phyloP scores from a whole-genome alignment of 2,113 vertebrate species.

The Ceyx cyanopectus region DNA sequence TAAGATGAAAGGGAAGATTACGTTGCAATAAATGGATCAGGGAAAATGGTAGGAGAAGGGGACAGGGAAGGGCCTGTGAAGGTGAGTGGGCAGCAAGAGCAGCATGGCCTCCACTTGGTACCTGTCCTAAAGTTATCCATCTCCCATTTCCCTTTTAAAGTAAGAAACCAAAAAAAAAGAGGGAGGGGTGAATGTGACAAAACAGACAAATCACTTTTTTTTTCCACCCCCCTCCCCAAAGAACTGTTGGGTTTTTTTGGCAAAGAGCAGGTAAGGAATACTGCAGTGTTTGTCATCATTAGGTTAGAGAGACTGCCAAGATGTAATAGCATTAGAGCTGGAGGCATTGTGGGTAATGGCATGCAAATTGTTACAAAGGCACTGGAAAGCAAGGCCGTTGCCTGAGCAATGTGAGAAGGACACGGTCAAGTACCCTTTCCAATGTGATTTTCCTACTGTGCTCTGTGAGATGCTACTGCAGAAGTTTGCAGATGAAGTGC shows the following conservation, averaged over 20 bases:
- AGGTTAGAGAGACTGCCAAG: slow-evolving; percentile 66
- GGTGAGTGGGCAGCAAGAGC: neutral
- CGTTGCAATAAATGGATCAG: neutral
- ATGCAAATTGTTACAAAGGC: slow-evolving; percentile 68
- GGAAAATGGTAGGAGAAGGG: neutral
- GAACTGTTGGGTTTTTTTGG: neutral
- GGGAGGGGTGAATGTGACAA: neutral
- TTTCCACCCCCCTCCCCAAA: fast-evolving
- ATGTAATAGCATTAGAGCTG: slow-evolving; percentile 66
- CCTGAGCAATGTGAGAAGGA: slow-evolving; percentile 59
- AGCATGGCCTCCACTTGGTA: neutral
- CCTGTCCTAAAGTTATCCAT: neutral
- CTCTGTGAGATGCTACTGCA: neutral
- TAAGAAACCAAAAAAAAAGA: neutral
- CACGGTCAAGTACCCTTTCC: neutral
- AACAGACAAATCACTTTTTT: neutral
- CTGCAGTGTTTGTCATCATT: slow-evolving; percentile 64
- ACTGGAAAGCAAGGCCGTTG: neutral
- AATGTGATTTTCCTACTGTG: neutral
- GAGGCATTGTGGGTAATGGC: slow-evolving; percentile 62
- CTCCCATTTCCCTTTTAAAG: neutral
- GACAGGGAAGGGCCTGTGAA: neutral
- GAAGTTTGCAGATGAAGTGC: neutral
- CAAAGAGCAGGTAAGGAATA: neutral
- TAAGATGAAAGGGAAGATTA: neutral